These are phyloP conservation scores for Tetramorium alpestre DNA, from an alignment of 1,140 invertebrate genomes.

Conservation along the genomic window DNA sequence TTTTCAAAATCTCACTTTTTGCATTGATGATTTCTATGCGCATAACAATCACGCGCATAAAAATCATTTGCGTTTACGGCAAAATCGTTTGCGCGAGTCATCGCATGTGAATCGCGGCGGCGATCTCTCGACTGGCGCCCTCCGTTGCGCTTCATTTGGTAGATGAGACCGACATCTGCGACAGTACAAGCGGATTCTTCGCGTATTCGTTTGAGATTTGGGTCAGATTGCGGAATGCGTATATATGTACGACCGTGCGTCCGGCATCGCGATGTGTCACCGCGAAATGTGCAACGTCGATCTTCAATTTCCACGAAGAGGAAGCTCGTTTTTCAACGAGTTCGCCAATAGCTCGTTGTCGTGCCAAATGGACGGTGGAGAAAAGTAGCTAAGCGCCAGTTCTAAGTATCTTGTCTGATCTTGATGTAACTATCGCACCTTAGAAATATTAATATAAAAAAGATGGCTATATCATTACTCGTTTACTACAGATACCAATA, in stretches of 20 bases:
- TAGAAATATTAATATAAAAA: neutral
- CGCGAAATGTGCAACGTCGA: constrained; percentile 26
- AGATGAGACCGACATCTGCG: constrained; percentile 80
- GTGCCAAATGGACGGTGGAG: constrained; percentile 29
- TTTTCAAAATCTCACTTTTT: neutral
- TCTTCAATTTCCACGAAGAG: constrained; percentile 46
- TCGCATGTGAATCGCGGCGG: constrained; percentile 39
- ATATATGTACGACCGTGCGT: neutral
- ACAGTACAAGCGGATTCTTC: constrained; percentile 59
- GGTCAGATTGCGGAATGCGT: constrained; percentile 80
- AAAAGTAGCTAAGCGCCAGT: constrained; percentile 16
- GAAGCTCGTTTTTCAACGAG: constrained; percentile 59
- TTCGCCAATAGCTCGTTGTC: constrained; percentile 20
- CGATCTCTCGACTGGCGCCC: constrained; percentile 53
- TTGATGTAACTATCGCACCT: neutral
- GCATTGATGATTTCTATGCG: neutral
- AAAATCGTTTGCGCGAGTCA: constrained; percentile 49
- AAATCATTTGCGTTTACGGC: constrained; percentile 12
- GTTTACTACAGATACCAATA: neutral
- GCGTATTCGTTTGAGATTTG: constrained; percentile 75
- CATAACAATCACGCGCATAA: no score
- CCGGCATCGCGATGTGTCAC: constrained; percentile 56
- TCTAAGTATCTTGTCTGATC: constrained; percentile 22
- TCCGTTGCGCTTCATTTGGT: constrained; percentile 78
- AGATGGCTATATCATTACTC: neutral